A percentile compares a stretch with the other conserved stretches of the same genome.
Evolutionary conservation across 2,888 invertebrate species (phyloP).

Genomic region (Phymatocera aterrima): DNA sequence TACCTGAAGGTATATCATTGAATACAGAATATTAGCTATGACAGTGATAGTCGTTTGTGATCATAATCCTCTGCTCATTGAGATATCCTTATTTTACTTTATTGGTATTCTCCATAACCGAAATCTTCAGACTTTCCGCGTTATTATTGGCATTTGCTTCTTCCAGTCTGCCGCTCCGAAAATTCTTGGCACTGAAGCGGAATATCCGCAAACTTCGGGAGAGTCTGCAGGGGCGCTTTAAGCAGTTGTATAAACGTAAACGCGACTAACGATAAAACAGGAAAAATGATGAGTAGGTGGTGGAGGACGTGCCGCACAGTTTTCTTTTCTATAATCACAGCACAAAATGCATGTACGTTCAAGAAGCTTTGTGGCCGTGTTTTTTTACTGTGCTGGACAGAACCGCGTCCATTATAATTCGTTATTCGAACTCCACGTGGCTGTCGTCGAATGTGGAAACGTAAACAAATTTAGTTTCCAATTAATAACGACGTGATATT

Average conservation of each 20-base stretch:
- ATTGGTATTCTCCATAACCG: not conserved
- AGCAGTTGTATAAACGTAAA: constrained; percentile 2
- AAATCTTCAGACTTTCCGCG: not conserved
- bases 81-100: not conserved
- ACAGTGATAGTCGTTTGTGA: not conserved
- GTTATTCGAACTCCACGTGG: not conserved
- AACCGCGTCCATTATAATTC: not conserved
- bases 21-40: not conserved
- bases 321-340: not conserved
- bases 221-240: constrained; percentile 21
- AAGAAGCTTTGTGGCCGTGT: not conserved
- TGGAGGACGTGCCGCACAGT: not conserved
- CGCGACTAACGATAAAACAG: constrained; percentile 17
- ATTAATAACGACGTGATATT: constrained; percentile 42
- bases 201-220: constrained; percentile 29
- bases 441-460: not conserved
- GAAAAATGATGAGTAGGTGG: too few relatives aligned
- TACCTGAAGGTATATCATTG: not conserved
- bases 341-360: not conserved
- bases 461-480: constrained; percentile 35
- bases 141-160: constrained; percentile 21
- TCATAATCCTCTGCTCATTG: not conserved
- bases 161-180: constrained; percentile 25
- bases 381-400: not conserved
- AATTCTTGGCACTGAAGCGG: constrained; percentile 33